Evolutionary conservation across 1,140 invertebrate species (phyloP), one percentile per base, ranked within the genome.

Genomic region (Dendroctonus valens): DNA sequence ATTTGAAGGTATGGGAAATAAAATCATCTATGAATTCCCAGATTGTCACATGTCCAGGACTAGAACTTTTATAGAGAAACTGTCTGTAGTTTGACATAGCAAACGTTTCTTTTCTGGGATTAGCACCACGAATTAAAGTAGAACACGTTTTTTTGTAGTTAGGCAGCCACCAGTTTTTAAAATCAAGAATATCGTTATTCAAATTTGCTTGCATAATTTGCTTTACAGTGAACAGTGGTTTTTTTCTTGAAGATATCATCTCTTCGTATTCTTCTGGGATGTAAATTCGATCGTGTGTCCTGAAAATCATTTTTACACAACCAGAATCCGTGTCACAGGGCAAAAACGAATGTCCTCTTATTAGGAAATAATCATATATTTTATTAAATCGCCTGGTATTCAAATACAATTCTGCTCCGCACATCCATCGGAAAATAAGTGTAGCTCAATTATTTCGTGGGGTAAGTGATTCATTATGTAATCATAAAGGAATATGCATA

Each of bases 301-400:
- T 58, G 39, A 72, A 41, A 9, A 66, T 8, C 52, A 64, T 69
- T 55, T 78, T 75, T 48, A 74, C 67, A 14, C 44, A 53, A 5
- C 71, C 72, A 72, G 77, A 78, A 53, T 75, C 63, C 46, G 72
- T 59, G 57, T 79, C 75, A 51, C 73, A 74, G 0, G 68, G 74
- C 8, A 76, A 38, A 59, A 59, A 59, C 39, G 72, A 74, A 67
- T 78, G 73, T 7, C 73, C 75, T 49, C 71, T 59, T 39, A 77
- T 50, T 42, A 73, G 74, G 63, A 75, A 78, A 63, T 73, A 75
- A 50, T 76, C 68, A 40, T 65, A 63, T n/a, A 73, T 73, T 42
- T 69, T 67, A 1, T 55, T 49, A 69, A 76, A 76, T 42, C 53
- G 52, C 11, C 66, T 62, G 8, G 46, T 72, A 8, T 53, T 54